Evolutionary conservation across 2,797 vertebrate genomes (phyloP), one percentile per base, ranked within the genome.

Genomic region (Rhinophrynus dorsalis): DNA sequence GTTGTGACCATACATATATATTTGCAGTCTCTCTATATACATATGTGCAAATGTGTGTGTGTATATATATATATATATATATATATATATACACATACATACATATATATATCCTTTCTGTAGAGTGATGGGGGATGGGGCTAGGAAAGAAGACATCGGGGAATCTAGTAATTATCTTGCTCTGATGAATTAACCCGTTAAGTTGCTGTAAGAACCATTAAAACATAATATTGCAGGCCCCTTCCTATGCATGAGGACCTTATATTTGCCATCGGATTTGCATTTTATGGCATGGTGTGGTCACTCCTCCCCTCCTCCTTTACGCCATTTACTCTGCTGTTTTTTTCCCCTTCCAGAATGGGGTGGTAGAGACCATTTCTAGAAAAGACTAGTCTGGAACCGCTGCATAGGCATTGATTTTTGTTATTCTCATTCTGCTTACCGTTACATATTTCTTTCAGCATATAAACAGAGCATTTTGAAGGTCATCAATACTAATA

Each of bases 291-390:
- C 60, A 64, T 42, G 42, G 5, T 32, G 37, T 11, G 60, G 60
- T 48, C 52, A 29, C 32, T 59, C 44, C 30, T 17, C 59, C 37
- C 38, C 17, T n/a, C 38, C 13, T 32, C 33, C 37, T 50, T 13
- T 59, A 44, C 50, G 29, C 58, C 27, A 62, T 55, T 27, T 30
- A 15, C 40, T 47, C 23, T 68, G 45, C 15, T 10, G 11, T 38
- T 38, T 45, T 7, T 50, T 38, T 57, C n/a, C 11, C 26, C 23
- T 37, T 38, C 15, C 33, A 70, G 67, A 47, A 56, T 63, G 52
- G 68, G 60, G n/a, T 62, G 60, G n/a, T 42, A 51, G 60, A 32
- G 32, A 72, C 42, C 52, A 32, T 65, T 72, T 72, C 68, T 64
- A 65, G 66, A 68, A 68, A 51, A 1, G 10, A 65, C 60, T 20